Conservation (phyloP, 2,797 vertebrate species). For the Pelochelys cantorii region DNA sequence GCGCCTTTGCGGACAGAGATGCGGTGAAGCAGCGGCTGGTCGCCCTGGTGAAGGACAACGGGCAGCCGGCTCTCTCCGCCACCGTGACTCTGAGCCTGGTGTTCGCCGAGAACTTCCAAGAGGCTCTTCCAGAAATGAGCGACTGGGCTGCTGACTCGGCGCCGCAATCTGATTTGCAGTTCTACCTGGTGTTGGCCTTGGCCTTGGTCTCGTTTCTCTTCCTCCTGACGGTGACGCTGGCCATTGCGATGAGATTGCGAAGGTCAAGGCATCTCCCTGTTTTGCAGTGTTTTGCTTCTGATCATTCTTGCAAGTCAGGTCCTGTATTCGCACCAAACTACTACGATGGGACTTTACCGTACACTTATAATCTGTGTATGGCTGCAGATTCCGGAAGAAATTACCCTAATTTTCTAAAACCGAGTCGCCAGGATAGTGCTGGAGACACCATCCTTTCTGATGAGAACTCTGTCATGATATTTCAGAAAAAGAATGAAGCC, state of each 20-base stretch:
- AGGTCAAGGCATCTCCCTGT: background rate
- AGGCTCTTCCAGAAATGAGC: slow-evolving; percentile 41
- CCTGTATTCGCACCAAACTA: slow-evolving; percentile 25
- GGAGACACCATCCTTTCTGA: slow-evolving; percentile 44
- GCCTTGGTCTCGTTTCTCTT: slow-evolving; percentile 59
- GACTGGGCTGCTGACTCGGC: background rate
- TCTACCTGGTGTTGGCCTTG: slow-evolving; percentile 64
- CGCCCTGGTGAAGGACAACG: slow-evolving; percentile 57
- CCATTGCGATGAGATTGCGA: slow-evolving; percentile 15
- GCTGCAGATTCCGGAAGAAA: slow-evolving; percentile 36
- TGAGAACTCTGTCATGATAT: slow-evolving; percentile 30
- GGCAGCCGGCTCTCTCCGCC: slow-evolving; percentile 70
- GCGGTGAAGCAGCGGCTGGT: background rate
- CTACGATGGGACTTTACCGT: slow-evolving; percentile 60
- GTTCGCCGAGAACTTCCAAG: slow-evolving; percentile 58
- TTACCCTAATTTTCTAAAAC: slow-evolving; percentile 66
- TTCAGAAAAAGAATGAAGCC: background rate
- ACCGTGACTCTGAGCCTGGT: slow-evolving; percentile 67
- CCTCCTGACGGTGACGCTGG: slow-evolving; percentile 36
- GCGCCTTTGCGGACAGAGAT: too few relatives aligned
- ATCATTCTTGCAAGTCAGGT: slow-evolving; percentile 10
- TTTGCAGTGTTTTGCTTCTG: background rate
- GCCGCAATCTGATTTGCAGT: slow-evolving; percentile 20
- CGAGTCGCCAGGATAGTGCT: slow-evolving; percentile 34
- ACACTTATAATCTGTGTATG: slow-evolving; percentile 64